Base-by-base conservation (phyloP, 2,888 invertebrate species). In the Cataglyphis albicans region DNA sequence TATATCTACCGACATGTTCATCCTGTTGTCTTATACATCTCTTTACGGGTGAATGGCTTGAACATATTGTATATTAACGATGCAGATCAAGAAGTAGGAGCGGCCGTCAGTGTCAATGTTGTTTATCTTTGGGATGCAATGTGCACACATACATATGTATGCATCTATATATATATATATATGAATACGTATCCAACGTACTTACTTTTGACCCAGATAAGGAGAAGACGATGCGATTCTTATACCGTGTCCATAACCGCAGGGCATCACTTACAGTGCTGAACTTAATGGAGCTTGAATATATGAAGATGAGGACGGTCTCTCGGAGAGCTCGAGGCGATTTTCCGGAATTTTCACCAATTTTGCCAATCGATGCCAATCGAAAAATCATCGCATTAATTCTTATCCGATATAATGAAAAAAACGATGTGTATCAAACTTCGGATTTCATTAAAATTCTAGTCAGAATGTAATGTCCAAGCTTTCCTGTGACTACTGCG, bases 191-290 rank as follows among this genome's bases (percentile, higher is more conserved):
- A 5, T 25, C n/a, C 10, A 9, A 48, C n/a, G 29, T 15, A 78
- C 86, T 83, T 90, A 90, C 87, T 87, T 90, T 90, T 90, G 89
- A 90, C 89, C 90, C 76, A 90, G 90, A 90, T 90, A 88, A 90
- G 87, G 78, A 82, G 86, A 90, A 87, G 88, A 84, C 88, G 89
- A 88, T 84, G 89, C 84, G 84, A 85, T 89, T 89, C 88, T 89
- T 89, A 89, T 82, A 83, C 82, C 65, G 73, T 78, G 81, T 84
- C 83, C 85, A 82, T 86, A 89, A 88, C 88, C 87, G 64, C 76
- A 41, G 83, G 88, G 73, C 73, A 67, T 57, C 65, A 81, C 64
- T 84, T 82, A 80, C 78, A 76, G 75, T 84, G 87, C 75, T 86
- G 84, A 75, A 84, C 85, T 89, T 90, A 89, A 89, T 90, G 87